phyloP scores from a whole-genome alignment of 2,797 vertebrate genomes.

The Lagodon rhomboides region DNA sequence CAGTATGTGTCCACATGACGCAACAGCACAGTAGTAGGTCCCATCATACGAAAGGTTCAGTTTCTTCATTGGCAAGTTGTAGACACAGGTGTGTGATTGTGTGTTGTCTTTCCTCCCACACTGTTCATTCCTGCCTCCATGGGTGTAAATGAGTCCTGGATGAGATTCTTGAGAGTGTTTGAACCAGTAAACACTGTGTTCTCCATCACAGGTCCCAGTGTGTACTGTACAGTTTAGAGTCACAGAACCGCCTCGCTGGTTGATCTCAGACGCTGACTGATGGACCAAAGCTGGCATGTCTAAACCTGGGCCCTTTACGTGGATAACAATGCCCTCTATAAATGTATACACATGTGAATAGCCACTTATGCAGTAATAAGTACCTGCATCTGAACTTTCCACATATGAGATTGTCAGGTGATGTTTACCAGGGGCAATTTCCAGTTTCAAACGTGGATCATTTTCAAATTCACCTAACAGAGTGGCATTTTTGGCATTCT shows the following conservation, averaged over 20 bases:
- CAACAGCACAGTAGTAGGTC: too few relatives aligned
- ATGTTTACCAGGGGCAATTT: not conserved
- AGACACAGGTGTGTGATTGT: too few relatives aligned
- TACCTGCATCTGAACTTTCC: constrained; percentile 35
- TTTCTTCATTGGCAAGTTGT: too few relatives aligned
- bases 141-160: too few relatives aligned
- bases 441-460: constrained; percentile 3
- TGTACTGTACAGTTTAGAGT: too few relatives aligned
- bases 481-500: not conserved
- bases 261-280: constrained; percentile 17
- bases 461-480: constrained; percentile 31
- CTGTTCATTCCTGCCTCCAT: too few relatives aligned
- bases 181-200: too few relatives aligned
- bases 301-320: constrained; percentile 2
- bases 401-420: constrained; percentile 29
- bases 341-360: not conserved
- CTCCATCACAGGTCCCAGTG: too few relatives aligned
- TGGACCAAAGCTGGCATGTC: constrained; percentile 19
- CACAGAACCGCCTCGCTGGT: constrained; percentile 40
- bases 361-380: constrained; percentile 33
- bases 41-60: too few relatives aligned
- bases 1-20: too few relatives aligned
- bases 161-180: too few relatives aligned
- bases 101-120: too few relatives aligned
- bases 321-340: not conserved